These are phyloP conservation scores for Yponomeuta cagnagella DNA, from an alignment of 2,888 invertebrate species.

Conservation along the genomic window DNA sequence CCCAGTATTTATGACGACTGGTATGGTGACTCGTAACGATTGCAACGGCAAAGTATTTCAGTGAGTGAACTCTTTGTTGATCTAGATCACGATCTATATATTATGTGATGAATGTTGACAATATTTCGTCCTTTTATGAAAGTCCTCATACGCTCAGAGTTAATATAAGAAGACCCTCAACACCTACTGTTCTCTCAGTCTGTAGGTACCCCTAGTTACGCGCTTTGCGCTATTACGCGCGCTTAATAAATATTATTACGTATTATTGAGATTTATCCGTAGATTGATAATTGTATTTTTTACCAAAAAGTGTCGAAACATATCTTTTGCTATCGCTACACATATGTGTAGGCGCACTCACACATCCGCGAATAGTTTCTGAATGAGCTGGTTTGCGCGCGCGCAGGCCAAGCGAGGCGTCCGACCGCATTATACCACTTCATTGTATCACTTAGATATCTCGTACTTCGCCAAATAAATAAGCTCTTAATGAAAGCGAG, in stretches of 20 bases:
- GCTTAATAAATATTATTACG: too few species aligned
- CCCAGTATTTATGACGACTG: slow-evolving; percentile 59
- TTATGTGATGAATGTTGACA: neutral
- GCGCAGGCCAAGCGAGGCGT: slow-evolving; percentile 37
- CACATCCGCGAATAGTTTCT: slow-evolving; percentile 33
- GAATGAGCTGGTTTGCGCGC: slow-evolving; percentile 37
- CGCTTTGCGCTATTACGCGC: too few species aligned
- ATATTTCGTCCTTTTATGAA: neutral
- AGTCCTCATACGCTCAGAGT: neutral
- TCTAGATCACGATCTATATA: neutral
- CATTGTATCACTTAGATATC: slow-evolving; percentile 62
- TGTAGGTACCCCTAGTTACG: too few species aligned
- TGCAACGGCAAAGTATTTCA: neutral
- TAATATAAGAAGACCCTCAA: neutral
- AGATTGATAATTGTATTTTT: too few species aligned
- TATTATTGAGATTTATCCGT: too few species aligned
- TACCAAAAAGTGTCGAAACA: neutral
- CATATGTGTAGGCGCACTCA: slow-evolving; percentile 21
- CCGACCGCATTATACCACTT: slow-evolving; percentile 47
- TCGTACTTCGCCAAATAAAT: slow-evolving; percentile 56
- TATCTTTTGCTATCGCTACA: slow-evolving; percentile 26
- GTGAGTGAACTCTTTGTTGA: neutral
- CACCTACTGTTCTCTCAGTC: neutral
- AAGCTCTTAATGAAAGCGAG: slow-evolving; percentile 42
- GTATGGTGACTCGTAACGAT: slow-evolving; percentile 30